A percentile compares a stretch with the other conserved stretches of the same genome.
Evolutionary conservation across 2,797 vertebrate genomes (phyloP).

Genomic region (Geotrypetes seraphini): DNA sequence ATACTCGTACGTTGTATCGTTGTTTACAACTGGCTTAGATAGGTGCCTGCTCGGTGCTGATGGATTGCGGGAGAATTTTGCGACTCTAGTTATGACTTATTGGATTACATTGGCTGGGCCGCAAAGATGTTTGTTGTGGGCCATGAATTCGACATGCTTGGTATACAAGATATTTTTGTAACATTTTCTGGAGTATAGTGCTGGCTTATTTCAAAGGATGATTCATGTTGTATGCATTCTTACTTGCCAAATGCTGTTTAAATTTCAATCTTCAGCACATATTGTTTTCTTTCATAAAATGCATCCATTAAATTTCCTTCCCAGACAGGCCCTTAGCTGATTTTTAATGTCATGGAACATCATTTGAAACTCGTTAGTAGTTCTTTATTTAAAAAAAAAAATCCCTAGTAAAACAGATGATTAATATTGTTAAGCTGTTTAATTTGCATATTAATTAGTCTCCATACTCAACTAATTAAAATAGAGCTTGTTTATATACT

Average conservation of each 20-base stretch:
- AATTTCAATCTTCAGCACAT: conserved; percentile 36
- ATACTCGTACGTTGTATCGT: too few species aligned
- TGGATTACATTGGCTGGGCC: too few species aligned
- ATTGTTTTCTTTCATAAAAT: conserved; percentile 36
- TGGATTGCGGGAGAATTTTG: too few species aligned
- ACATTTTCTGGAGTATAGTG: too few species aligned
- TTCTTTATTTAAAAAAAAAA: conserved; percentile 46
- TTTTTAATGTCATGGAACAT: conserved; percentile 50
- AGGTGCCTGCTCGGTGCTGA: too few species aligned
- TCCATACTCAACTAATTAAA: conserved; percentile 60
- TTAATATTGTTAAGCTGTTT: conserved; percentile 57
- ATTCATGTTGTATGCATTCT: conserved; percentile 9
- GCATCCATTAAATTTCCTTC: conserved; percentile 8
- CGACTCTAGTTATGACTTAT: too few species aligned
- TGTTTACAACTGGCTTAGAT: too few species aligned
- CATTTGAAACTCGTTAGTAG: conserved; percentile 50
- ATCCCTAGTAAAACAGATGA: conserved; percentile 58
- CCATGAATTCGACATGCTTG: too few species aligned
- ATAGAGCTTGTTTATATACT: conserved; percentile 36
- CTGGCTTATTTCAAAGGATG: too few species aligned
- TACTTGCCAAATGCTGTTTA: conserved; percentile 48
- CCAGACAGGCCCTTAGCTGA: conserved; percentile 34
- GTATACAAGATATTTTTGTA: too few species aligned
- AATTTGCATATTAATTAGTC: conserved; percentile 66
- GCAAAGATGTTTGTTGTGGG: too few species aligned